Conservation (phyloP, 2,888 invertebrate species). For the Cephus pygmeus region DNA sequence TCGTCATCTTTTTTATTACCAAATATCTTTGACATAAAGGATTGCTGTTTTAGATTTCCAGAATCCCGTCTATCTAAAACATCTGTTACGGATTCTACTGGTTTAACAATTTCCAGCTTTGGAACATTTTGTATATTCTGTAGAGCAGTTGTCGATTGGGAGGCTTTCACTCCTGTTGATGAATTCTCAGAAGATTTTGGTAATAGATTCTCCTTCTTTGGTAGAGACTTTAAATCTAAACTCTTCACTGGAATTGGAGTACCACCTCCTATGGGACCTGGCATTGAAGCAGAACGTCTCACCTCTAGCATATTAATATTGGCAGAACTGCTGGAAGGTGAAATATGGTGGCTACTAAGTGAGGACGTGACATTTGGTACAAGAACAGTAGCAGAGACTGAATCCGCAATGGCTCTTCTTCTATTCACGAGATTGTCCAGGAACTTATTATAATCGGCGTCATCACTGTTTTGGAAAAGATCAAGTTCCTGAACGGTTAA, state of each 20-base stretch:
- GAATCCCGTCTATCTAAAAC: slow-evolving; percentile 44
- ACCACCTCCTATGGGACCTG: slow-evolving; percentile 62
- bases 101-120: slow-evolving; percentile 36
- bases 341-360: slow-evolving; percentile 44
- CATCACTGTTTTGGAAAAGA: slow-evolving; percentile 80
- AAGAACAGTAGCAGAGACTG: slow-evolving; percentile 68
- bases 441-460: slow-evolving; percentile 80
- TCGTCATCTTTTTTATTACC: slow-evolving; percentile 58
- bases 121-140: slow-evolving; percentile 28
- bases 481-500: slow-evolving; percentile 81
- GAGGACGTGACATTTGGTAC: slow-evolving; percentile 58
- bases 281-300: slow-evolving; percentile 48
- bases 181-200: slow-evolving; percentile 33
- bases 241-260: slow-evolving; percentile 62
- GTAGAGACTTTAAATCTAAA: slow-evolving; percentile 46
- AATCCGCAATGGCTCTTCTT: slow-evolving; percentile 78
- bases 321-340: slow-evolving; percentile 34
- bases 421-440: slow-evolving; percentile 80
- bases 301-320: slow-evolving; percentile 36
- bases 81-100: slow-evolving; percentile 33
- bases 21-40: slow-evolving; percentile 58
- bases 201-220: slow-evolving; percentile 44
- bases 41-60: slow-evolving; percentile 38
- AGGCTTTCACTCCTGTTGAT: slow-evolving; percentile 21
- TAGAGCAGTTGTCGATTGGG: slow-evolving; percentile 22